A percentile compares a stretch with the other conserved stretches of the same genome.
Conservation (phyloP, 2,888 invertebrate species). For the Augiades crinisus region DNA sequence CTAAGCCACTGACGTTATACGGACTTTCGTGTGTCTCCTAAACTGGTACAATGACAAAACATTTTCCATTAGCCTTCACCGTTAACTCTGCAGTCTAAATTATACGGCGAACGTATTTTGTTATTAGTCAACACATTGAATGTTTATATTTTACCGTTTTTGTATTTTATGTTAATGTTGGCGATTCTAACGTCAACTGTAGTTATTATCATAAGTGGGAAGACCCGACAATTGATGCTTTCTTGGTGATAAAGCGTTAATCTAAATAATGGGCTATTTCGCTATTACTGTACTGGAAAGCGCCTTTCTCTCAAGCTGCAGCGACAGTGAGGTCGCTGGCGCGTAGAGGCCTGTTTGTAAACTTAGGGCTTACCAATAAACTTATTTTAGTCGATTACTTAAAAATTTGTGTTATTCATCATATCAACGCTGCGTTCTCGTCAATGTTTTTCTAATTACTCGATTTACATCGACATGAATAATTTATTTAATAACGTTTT, state of each 20-base stretch:
- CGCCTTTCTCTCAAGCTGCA: conserved; percentile 69
- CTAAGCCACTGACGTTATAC: conserved; percentile 29
- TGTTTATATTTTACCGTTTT: neutral
- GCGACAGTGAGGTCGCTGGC: conserved; percentile 47
- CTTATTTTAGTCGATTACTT: neutral
- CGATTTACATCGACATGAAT: too few relatives aligned
- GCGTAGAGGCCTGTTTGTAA: conserved; percentile 62
- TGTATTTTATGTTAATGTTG: too few relatives aligned
- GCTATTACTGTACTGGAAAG: conserved; percentile 62
- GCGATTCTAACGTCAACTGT: too few relatives aligned
- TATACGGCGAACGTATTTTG: neutral
- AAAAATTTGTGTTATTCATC: too few relatives aligned
- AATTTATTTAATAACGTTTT: too few relatives aligned
- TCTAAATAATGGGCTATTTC: conserved; percentile 8
- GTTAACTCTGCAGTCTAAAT: neutral
- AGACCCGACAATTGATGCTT: neutral
- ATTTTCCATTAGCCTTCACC: conserved; percentile 16
- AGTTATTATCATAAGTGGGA: neutral
- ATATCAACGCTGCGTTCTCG: too few relatives aligned
- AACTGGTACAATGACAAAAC: conserved; percentile 24
- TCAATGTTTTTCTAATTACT: too few relatives aligned
- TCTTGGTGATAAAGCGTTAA: neutral
- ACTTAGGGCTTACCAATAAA: conserved; percentile 34
- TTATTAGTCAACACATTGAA: neutral
- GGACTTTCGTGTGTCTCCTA: conserved; percentile 26